These are phyloP conservation scores for Elegia similella DNA, from an alignment of 2,888 invertebrate species.

Conservation along the genomic window DNA sequence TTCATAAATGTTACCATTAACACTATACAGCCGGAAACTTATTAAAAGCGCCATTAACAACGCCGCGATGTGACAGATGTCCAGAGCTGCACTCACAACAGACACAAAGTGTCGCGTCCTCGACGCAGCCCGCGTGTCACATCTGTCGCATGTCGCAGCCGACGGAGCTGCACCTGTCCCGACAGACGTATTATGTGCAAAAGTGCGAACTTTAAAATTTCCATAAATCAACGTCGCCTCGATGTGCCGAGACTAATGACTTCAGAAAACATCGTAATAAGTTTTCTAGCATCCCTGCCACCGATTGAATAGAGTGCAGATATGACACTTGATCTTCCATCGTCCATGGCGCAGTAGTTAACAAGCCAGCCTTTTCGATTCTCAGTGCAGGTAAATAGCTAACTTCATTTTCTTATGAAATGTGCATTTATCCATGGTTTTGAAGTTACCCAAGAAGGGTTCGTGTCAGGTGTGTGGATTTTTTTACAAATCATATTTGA, in stretches of 20 bases:
- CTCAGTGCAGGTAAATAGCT: no score
- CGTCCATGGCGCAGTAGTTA: no score
- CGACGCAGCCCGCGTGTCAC: neutral
- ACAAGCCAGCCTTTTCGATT: no score
- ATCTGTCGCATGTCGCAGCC: neutral
- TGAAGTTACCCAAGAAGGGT: no score
- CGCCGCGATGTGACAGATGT: neutral
- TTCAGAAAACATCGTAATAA: conserved; percentile 7
- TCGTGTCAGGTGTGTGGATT: no score
- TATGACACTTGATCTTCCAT: neutral
- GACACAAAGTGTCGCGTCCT: neutral
- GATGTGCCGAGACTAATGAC: conserved; percentile 1
- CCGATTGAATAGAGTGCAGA: neutral
- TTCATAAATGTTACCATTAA: neutral
- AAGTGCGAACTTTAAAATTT: conserved; percentile 6
- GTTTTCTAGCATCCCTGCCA: neutral
- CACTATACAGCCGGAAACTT: neutral
- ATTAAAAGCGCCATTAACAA: conserved; percentile 6
- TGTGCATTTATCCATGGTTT: no score
- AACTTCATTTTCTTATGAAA: no score
- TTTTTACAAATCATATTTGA: no score
- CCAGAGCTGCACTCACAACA: neutral
- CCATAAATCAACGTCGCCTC: conserved; percentile 7
- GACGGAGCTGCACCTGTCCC: neutral
- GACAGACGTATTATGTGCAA: neutral